Conservation (phyloP, 2,888 invertebrate species). For the Agrotis puta region DNA sequence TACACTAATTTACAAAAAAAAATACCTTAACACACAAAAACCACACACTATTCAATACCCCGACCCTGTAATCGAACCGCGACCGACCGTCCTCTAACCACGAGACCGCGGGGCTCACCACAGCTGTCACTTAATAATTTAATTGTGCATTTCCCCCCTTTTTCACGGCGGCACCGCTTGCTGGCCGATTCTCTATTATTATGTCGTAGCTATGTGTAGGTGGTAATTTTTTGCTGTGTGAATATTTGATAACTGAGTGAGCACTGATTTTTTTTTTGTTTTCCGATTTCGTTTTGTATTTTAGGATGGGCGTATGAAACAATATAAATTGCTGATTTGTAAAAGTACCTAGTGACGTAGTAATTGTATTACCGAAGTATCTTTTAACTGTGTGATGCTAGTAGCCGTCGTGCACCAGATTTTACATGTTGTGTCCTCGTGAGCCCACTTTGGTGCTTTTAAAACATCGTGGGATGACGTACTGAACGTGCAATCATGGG, state of each 20-base stretch:
- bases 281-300: neutral
- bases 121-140: conserved; percentile 86
- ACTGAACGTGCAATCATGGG: too few relatives aligned
- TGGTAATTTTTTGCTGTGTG: conserved; percentile 27
- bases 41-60: conserved; percentile 4
- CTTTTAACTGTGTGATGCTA: too few relatives aligned
- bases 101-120: conserved; percentile 63
- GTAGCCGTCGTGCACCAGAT: too few relatives aligned
- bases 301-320: neutral
- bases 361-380: neutral
- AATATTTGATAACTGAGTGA: conserved; percentile 35
- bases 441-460: too few relatives aligned
- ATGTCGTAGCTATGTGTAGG: conserved; percentile 23
- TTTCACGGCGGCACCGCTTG: conserved; percentile 71
- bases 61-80: conserved; percentile 63
- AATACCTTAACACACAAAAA: conserved; percentile 20
- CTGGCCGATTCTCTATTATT: conserved; percentile 46
- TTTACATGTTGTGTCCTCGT: too few relatives aligned
- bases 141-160: conserved; percentile 83
- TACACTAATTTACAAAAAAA: conserved; percentile 3
- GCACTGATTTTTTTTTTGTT: conserved; percentile 18
- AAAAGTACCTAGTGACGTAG: too few relatives aligned
- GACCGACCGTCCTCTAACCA: conserved; percentile 47
- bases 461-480: too few relatives aligned
- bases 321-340: neutral